phyloP scores from a whole-genome alignment of 1,140 invertebrate genomes.

The Solen grandis region DNA sequence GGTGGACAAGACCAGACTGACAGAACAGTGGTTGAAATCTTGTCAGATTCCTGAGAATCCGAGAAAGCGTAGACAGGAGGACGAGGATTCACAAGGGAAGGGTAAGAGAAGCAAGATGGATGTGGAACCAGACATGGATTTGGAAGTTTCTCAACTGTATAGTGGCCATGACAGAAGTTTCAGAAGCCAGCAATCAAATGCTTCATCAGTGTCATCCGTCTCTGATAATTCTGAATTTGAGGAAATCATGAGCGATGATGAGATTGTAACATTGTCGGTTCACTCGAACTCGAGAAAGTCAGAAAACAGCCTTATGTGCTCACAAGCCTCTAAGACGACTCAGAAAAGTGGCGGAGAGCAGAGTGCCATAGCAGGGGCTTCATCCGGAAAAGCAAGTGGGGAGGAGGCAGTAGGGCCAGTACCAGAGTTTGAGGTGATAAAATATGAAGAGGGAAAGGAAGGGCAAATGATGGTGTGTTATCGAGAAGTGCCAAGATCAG shows the following conservation, averaged over 20 bases:
- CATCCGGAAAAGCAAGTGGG: conserved; percentile 12
- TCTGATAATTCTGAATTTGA: conserved; percentile 38
- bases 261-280: conserved; percentile 16
- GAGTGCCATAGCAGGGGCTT: conserved; percentile 9
- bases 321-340: not conserved
- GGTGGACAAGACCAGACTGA: conserved; percentile 36
- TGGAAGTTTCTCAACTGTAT: not conserved
- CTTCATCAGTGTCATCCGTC: conserved; percentile 17
- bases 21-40: conserved; percentile 41
- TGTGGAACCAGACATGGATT: not conserved
- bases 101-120: not conserved
- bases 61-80: conserved; percentile 11
- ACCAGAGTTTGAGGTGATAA: conserved; percentile 1
- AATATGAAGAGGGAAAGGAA: conserved; percentile 6
- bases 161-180: not conserved
- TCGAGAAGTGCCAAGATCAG: not conserved
- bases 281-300: conserved; percentile 37
- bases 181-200: conserved; percentile 25
- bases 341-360: conserved; percentile 1
- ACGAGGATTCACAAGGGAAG: not conserved
- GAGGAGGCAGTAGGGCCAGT: not conserved
- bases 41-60: not conserved
- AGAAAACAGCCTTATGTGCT: not conserved
- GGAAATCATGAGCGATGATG: conserved; percentile 42
- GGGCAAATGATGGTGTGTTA: conserved; percentile 40